A percentile compares a stretch with the other conserved stretches of the same genome.
Evolutionary conservation across 2,113 vertebrate genomes (phyloP).

Genomic region (Lipophrys pholis): DNA sequence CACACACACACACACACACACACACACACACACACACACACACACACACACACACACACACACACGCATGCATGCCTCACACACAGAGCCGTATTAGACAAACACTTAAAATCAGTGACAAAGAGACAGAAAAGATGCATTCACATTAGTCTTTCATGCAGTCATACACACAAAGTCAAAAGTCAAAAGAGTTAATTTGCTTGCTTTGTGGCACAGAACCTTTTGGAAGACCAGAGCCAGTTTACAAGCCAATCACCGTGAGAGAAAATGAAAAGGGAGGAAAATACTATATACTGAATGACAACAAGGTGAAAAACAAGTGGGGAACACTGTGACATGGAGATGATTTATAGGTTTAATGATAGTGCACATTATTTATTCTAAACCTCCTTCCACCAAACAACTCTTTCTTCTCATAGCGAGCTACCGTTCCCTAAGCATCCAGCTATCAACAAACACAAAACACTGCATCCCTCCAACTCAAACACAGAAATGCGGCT

Average conservation of each 20-base stretch:
- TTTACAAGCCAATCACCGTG: constrained; percentile 46
- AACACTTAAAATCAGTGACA: constrained; percentile 43
- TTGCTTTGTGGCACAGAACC: constrained; percentile 44
- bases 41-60: constrained; percentile 10
- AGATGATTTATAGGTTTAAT: constrained; percentile 70
- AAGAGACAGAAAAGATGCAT: constrained; percentile 24
- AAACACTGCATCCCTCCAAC: constrained; percentile 68
- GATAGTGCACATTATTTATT: constrained; percentile 68
- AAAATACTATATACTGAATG: constrained; percentile 29
- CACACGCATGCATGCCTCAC: constrained; percentile 4
- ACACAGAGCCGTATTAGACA: constrained; percentile 32
- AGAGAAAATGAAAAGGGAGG: constrained; percentile 34
- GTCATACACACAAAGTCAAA: constrained; percentile 57
- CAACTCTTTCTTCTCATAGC: constrained; percentile 55
- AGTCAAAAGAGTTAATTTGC: constrained; percentile 55
- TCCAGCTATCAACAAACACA: constrained; percentile 73
- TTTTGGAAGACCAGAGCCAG: constrained; percentile 20
- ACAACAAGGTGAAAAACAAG: constrained; percentile 49
- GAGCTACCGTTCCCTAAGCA: constrained; percentile 66
- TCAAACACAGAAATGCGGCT: constrained; percentile 62
- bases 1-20: constrained; percentile 33
- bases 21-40: constrained; percentile 35
- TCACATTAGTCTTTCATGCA: constrained; percentile 42
- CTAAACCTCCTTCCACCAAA: constrained; percentile 43
- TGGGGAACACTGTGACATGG: constrained; percentile 32